Conservation (phyloP, 2,888 invertebrate genomes). For the Phalera bucephala region DNA sequence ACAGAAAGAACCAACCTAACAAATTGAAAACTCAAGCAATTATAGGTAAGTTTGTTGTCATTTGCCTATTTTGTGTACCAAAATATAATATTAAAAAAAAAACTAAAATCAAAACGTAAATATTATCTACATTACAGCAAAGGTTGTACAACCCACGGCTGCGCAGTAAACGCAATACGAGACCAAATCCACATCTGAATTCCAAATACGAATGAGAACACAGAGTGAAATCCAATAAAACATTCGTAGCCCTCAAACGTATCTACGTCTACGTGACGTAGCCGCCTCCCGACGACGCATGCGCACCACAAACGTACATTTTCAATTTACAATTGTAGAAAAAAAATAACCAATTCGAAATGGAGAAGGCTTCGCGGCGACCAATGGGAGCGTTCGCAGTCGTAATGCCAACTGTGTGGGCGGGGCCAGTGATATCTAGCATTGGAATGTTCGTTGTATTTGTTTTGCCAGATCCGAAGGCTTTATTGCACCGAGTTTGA, state of each 20-base stretch:
- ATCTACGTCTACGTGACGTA: constrained; percentile 79
- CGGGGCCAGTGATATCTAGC: constrained; percentile 83
- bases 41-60: too few relatives aligned
- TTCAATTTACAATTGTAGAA: constrained; percentile 80
- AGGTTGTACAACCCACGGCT: constrained; percentile 48
- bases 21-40: too few relatives aligned
- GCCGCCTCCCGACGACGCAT: constrained; percentile 70
- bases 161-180: constrained; percentile 57
- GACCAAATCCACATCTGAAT: constrained; percentile 71
- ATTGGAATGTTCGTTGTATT: constrained; percentile 83
- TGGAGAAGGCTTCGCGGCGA: constrained; percentile 79
- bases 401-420: constrained; percentile 83
- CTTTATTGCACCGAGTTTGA: constrained; percentile 79
- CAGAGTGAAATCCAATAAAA: constrained; percentile 78
- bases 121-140: constrained; percentile 9
- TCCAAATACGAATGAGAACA: constrained; percentile 73
- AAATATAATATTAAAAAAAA: not conserved
- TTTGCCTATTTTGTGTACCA: too few relatives aligned
- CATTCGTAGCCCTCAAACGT: constrained; percentile 73
- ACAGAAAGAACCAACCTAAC: too few relatives aligned
- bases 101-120: constrained; percentile 2
- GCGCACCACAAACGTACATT: constrained; percentile 68
- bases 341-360: constrained; percentile 82
- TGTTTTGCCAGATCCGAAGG: constrained; percentile 79
- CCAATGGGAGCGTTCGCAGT: constrained; percentile 79